Percentiles rank a stretch among this genome's conserved stretches.
Evolutionary conservation across 2,113 vertebrate species (phyloP).

Genomic region (Anseranas semipalmata): DNA sequence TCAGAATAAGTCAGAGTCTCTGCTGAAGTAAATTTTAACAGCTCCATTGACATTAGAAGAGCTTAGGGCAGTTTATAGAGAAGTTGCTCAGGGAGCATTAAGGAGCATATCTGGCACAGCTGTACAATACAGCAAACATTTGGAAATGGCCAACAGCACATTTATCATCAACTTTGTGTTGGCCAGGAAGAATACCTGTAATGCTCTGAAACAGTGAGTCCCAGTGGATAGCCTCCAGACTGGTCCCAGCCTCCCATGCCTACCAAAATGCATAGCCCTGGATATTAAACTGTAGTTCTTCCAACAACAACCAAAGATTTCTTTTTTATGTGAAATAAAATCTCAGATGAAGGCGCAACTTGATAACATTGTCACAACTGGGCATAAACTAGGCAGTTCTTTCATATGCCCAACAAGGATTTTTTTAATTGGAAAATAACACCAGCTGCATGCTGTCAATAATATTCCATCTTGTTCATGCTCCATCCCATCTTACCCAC

Average conservation of each 20-base stretch:
- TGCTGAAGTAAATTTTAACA: background rate
- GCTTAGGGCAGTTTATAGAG: background rate
- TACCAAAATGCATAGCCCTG: background rate
- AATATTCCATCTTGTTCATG: constrained; percentile 10
- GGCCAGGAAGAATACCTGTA: background rate
- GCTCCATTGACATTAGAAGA: background rate
- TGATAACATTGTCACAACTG: background rate
- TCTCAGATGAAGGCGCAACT: background rate
- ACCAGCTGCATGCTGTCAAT: constrained; percentile 34
- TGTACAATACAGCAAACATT: background rate
- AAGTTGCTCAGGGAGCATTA: background rate
- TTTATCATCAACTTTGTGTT: background rate
- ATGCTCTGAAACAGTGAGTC: background rate
- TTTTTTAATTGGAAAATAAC: constrained; percentile 54
- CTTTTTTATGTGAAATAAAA: constrained; percentile 2
- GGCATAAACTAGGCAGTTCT: background rate
- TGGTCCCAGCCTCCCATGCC: background rate
- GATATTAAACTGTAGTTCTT: constrained; percentile 1
- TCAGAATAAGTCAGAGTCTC: background rate
- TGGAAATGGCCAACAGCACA: background rate
- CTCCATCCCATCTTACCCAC: constrained; percentile 8
- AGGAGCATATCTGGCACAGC: background rate
- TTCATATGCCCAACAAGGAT: constrained; percentile 31
- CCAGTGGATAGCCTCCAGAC: background rate
- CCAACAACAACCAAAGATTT: background rate